Percentiles rank a stretch among this genome's conserved stretches.
Evolutionary conservation across 2,888 invertebrate genomes (phyloP).

Genomic region (Trichacis sp.): DNA sequence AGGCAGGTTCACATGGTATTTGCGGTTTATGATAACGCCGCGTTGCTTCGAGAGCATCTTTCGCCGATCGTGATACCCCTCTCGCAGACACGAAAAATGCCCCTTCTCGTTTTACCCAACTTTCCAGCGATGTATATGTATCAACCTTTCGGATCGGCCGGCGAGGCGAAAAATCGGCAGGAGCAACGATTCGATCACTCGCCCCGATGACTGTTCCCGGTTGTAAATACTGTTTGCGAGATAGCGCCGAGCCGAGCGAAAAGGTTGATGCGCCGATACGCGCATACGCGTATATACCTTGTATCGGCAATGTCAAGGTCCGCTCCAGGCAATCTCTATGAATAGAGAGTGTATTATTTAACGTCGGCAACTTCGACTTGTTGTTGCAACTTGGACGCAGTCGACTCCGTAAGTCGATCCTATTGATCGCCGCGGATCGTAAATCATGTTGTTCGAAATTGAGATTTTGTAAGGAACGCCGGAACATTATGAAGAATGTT

Average conservation of each 20-base stretch:
- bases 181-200: constrained; percentile 6
- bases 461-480: neutral
- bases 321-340: constrained; percentile 4
- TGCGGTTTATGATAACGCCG: neutral
- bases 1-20: neutral
- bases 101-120: neutral
- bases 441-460: neutral
- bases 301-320: constrained; percentile 6
- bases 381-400: neutral
- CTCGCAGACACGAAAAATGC: neutral
- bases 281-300: constrained; percentile 2
- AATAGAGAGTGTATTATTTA: constrained; percentile 8
- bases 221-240: neutral
- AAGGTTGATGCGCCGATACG: constrained; percentile 6
- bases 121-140: neutral
- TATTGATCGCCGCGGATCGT: neutral
- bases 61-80: neutral
- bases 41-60: neutral
- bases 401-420: neutral
- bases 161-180: neutral
- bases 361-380: neutral
- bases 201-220: constrained; percentile 2
- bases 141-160: neutral
- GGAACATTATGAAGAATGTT: neutral
- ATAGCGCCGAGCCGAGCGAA: neutral